Base-by-base conservation (phyloP, 2,888 invertebrate species). In the Sussaba pulchella region DNA sequence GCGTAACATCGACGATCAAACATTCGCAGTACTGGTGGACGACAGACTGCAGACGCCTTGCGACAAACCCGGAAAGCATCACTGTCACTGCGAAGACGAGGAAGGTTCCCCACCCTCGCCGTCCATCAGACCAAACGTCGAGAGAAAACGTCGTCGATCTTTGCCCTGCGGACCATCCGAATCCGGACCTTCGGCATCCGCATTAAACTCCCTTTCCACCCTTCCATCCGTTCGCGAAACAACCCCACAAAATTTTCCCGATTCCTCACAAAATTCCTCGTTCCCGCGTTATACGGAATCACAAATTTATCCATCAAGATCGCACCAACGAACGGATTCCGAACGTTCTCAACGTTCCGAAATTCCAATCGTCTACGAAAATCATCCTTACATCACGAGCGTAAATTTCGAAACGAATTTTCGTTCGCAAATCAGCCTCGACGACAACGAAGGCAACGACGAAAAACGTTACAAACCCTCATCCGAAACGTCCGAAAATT, bases 31-130 rank as follows among this genome's bases (percentile, higher is more conserved):
- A 70, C 82, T 95, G 52, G 92, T 96, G 12, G 96, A 96, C 87
- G 96, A 96, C 86, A 93, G 96, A 83, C 95, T 96, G 94, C 94
- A 95, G 84, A 95, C 95, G 0, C 93, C 94, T 0, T 96, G 96
- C 92, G 95, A 95, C 84, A 94, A 95, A 84, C 96, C 94, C 77
- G 96, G 96, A 0, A 96, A 96, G 89, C 96, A 96, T 90, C 95
- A 95, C 83, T 97, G 96, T 91, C 95, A 94, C 72, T 96, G 96
- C 88, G 95, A 95, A 85, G 95, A 96, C 41, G 96, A 96, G 85
- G 95, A 95, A 1, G 95, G 94, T 9, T 87, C 89, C 50, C 91
- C 89, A 8, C 89, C 90, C 4, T 90, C 90, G n/a, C 88, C 89
- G 57, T 86, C 92, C 89, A 43, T 90, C 54, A 87, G 91, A 74